phyloP scores from a whole-genome alignment of 2,888 invertebrate genomes.

The Mesoligia furuncula region DNA sequence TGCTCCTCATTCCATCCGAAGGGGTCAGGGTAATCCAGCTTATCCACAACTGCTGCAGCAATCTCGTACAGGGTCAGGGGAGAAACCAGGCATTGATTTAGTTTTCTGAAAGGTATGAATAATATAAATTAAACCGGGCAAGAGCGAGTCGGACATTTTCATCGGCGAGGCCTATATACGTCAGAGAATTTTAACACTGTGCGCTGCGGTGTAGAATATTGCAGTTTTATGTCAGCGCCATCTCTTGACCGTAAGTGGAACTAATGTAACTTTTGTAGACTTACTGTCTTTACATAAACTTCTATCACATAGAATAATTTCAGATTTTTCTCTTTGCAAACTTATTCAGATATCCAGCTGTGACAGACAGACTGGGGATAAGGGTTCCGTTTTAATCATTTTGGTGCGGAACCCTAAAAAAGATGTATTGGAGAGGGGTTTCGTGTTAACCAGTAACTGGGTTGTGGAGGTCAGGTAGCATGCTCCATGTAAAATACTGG shows the following conservation, averaged over 20 bases:
- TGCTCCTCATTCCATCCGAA: constrained; percentile 81
- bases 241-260: too few species aligned
- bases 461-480: neutral
- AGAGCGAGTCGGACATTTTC: neutral
- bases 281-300: too few species aligned
- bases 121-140: neutral
- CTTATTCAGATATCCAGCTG: too few species aligned
- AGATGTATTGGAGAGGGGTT: neutral
- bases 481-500: neutral
- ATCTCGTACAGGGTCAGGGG: constrained; percentile 85
- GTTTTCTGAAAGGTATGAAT: constrained; percentile 69
- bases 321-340: too few species aligned
- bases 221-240: too few species aligned
- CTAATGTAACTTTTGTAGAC: too few species aligned
- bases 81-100: constrained; percentile 73
- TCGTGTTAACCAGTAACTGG: neutral
- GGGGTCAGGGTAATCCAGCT: constrained; percentile 79
- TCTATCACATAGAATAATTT: too few species aligned
- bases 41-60: constrained; percentile 82
- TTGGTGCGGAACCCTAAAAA: neutral
- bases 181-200: too few species aligned
- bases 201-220: too few species aligned
- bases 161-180: too few species aligned
- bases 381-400: too few species aligned
- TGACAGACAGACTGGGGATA: too few species aligned